These are phyloP conservation scores for Megaptera novaeangliae DNA, from an alignment of 2,113 vertebrate species.

Conservation along the genomic window DNA sequence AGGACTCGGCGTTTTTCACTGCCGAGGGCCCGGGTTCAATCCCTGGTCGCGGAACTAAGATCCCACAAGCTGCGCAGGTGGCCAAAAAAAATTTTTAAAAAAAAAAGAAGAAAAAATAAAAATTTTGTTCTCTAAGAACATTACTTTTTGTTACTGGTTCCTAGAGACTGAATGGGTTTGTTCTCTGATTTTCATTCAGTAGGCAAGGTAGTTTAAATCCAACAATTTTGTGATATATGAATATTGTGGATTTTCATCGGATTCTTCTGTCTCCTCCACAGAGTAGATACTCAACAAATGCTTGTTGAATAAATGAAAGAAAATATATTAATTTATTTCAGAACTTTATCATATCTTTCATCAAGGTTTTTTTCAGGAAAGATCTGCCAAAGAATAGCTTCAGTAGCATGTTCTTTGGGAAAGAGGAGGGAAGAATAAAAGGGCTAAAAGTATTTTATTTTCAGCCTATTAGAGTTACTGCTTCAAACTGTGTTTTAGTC, in stretches of 20 bases:
- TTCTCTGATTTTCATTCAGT: slow-evolving; percentile 49
- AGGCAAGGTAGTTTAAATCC: slow-evolving; percentile 5
- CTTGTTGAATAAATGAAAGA: slow-evolving; percentile 29
- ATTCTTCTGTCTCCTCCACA: background rate
- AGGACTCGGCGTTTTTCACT: background rate
- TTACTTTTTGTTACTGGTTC: slow-evolving; percentile 31
- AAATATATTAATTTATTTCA: slow-evolving; percentile 37
- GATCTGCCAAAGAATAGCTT: slow-evolving; percentile 33
- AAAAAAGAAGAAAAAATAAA: background rate
- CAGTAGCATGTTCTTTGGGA: slow-evolving; percentile 10
- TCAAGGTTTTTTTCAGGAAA: background rate
- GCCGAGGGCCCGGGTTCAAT: background rate
- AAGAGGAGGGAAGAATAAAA: slow-evolving; percentile 37
- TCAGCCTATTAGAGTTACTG: slow-evolving; percentile 31
- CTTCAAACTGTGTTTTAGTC: slow-evolving; percentile 8
- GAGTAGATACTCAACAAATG: background rate
- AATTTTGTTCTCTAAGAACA: background rate
- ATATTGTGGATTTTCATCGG: slow-evolving; percentile 29
- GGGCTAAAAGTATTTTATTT: slow-evolving; percentile 32
- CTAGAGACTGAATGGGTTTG: background rate
- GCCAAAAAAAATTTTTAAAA: background rate
- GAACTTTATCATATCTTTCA: slow-evolving; percentile 26
- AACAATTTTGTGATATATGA: background rate
- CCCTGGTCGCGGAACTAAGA: background rate
- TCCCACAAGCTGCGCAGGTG: background rate